phyloP scores from a whole-genome alignment of 1,140 invertebrate species.

The Potamilus streckersoni region DNA sequence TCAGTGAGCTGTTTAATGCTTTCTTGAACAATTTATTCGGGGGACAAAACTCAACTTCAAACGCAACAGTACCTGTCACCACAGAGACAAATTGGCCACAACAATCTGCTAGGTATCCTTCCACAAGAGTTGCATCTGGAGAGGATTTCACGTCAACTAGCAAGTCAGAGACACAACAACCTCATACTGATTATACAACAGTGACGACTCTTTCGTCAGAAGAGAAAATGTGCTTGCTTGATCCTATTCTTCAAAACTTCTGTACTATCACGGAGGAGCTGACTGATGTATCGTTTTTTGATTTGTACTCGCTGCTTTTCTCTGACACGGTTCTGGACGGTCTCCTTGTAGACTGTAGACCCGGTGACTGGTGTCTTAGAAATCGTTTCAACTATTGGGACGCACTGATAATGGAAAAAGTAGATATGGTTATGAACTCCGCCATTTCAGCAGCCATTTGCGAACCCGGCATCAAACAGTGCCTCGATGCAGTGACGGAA shows the following conservation, averaged over 20 bases:
- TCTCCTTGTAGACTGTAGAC: constrained; percentile 10
- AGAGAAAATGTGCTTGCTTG: too few relatives aligned
- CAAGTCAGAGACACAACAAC: too few relatives aligned
- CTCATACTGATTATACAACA: too few relatives aligned
- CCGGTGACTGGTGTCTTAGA: constrained; percentile 21
- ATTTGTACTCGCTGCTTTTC: constrained; percentile 28
- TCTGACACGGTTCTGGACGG: constrained; percentile 21
- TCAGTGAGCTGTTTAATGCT: too few relatives aligned
- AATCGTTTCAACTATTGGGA: constrained; percentile 30
- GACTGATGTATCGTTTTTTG: constrained; percentile 27
- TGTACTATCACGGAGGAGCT: constrained; percentile 14
- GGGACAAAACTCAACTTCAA: too few relatives aligned
- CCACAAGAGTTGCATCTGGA: too few relatives aligned
- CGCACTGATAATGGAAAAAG: constrained; percentile 12
- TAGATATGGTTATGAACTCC: constrained; percentile 24
- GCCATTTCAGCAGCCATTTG: constrained; percentile 20
- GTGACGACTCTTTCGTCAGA: too few relatives aligned
- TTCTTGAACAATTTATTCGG: too few relatives aligned
- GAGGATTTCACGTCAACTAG: too few relatives aligned
- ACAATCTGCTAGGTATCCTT: too few relatives aligned
- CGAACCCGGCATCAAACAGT: neutral
- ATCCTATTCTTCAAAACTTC: constrained; percentile 13
- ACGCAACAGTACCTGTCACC: too few relatives aligned
- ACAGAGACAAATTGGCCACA: too few relatives aligned
- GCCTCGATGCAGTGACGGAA: neutral